Evolutionary conservation across 2,113 vertebrate genomes (phyloP), one percentile per base, ranked within the genome.

Genomic region (Stegastes partitus): DNA sequence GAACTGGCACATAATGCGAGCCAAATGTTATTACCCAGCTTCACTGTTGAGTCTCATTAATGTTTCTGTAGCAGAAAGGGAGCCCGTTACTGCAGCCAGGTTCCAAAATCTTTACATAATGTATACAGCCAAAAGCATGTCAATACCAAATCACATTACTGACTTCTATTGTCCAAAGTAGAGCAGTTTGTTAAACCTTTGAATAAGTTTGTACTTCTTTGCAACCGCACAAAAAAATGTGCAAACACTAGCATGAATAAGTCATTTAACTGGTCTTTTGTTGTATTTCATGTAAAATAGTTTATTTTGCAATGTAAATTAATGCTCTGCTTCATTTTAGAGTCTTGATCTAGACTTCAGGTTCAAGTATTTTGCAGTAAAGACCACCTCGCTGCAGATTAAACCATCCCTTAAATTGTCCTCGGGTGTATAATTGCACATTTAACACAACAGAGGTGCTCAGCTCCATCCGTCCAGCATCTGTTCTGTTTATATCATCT

Each of bases 401-500:
- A 53, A 85, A 45, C 34, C 74, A 67, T 44, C 19, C 54, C 5
- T 49, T 44, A 57, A n/a, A 69, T 74, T 65, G 64, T 59, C 71
- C 56, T 62, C 19, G 26, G 56, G 51, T 73, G 57, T 68, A 25
- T 66, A 63, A 71, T 68, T 31, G 11, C 49, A 53, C 37, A 23
- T 69, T 55, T 57, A 62, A 72, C 55, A 39, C 54, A 71, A 58
- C 51, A 44, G 54, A 75, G 49, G 44, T 47, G 31, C 77, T 70
- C 63, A 11, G 50, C 10, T 47, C 50, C 80, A 80, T 70, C 50
- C 19, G 44, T 26, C 37, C 3, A 74, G 84, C 83, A 89, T 90
- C 64, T 89, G 84, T 62, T 88, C 19, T 37, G 72, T 80, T 87
- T 66, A 76, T 66, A 64, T 91, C 79, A 89, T 76, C 65, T 57